These are phyloP conservation scores for Scaptodrosophila latifasciaeformis DNA, from an alignment of 2,888 invertebrate genomes.

Conservation along the genomic window DNA sequence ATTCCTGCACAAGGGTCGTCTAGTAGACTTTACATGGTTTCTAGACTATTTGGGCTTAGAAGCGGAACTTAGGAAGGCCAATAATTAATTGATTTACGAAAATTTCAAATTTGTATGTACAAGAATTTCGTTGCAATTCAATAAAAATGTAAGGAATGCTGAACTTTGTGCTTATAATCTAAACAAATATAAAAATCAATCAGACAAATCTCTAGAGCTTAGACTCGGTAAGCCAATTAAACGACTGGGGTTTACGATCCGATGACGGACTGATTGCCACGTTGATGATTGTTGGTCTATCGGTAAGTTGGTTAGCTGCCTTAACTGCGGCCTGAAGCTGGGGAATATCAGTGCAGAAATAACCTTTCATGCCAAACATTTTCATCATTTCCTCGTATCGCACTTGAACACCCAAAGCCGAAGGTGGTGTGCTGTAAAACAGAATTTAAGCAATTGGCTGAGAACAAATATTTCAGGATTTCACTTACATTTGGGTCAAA, in stretches of 20 bases:
- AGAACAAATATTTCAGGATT: conserved; percentile 14
- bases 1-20: conserved; percentile 70
- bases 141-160: conserved; percentile 48
- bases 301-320: conserved; percentile 80
- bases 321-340: conserved; percentile 84
- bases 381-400: conserved; percentile 94
- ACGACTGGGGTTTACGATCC: conserved; percentile 92
- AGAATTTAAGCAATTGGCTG: conserved; percentile 33
- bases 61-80: conserved; percentile 56
- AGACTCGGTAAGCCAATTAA: conserved; percentile 94
- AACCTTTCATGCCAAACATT: conserved; percentile 88
- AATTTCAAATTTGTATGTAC: conserved; percentile 47
- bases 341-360: conserved; percentile 85
- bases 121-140: conserved; percentile 58
- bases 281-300: conserved; percentile 91
- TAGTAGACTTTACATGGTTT: conserved; percentile 72
- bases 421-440: conserved; percentile 86
- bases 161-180: conserved; percentile 52
- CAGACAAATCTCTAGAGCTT: conserved; percentile 79
- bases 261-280: conserved; percentile 91
- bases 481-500: conserved; percentile 83
- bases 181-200: conserved; percentile 17
- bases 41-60: conserved; percentile 70
- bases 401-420: conserved; percentile 84
- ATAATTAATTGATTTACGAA: conserved; percentile 25